Conservation (phyloP, 2,797 vertebrate genomes). For the Novumbra hubbsi region DNA sequence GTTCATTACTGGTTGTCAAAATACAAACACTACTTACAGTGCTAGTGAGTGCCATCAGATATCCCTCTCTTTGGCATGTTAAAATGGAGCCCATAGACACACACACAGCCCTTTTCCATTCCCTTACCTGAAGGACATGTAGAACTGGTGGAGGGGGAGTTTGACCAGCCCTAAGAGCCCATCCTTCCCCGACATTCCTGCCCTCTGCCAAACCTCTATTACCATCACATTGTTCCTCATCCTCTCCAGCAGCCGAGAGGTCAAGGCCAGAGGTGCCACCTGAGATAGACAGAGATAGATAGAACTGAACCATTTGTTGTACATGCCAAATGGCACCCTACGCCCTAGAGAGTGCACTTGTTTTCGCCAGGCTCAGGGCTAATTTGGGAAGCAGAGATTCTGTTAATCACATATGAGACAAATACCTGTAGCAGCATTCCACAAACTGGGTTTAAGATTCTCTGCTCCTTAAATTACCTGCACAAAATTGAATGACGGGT, state of each 20-base stretch:
- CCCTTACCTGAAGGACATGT: slow-evolving; percentile 90
- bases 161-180: slow-evolving; percentile 88
- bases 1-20: too few relatives aligned
- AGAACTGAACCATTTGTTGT: neutral
- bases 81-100: too few relatives aligned
- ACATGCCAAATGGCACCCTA: neutral
- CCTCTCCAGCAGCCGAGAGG: slow-evolving; percentile 79
- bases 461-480: slow-evolving; percentile 74
- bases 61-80: too few relatives aligned
- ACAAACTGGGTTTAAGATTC: neutral
- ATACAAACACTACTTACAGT: too few relatives aligned
- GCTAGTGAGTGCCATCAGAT: too few relatives aligned
- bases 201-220: slow-evolving; percentile 92
- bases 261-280: slow-evolving; percentile 88
- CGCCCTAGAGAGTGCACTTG: neutral
- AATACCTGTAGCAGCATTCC: neutral
- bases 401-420: neutral
- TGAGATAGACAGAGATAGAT: slow-evolving; percentile 47
- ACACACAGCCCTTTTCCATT: neutral
- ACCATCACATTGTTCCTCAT: slow-evolving; percentile 95
- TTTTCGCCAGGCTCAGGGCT: neutral
- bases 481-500: slow-evolving; percentile 84
- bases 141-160: slow-evolving; percentile 95
- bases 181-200: slow-evolving; percentile 73
- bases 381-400: neutral